Percentiles rank a stretch among this genome's conserved stretches.
These are phyloP conservation scores for Poecile montanus DNA, from an alignment of 2,797 vertebrate species.

Conservation along the genomic window DNA sequence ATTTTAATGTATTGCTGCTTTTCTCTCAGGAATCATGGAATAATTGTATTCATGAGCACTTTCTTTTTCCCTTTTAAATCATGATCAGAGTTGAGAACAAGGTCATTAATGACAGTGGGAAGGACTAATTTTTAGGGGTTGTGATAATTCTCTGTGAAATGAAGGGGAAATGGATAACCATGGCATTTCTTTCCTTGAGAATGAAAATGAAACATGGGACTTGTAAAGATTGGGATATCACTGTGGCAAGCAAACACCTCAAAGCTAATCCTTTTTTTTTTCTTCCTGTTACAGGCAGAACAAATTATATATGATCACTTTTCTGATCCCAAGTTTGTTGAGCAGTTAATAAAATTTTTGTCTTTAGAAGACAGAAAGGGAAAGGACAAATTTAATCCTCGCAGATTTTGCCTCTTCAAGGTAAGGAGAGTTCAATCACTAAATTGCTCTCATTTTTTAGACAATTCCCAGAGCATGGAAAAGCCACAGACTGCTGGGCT, in stretches of 20 bases:
- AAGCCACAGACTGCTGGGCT: not conserved
- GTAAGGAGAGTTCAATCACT: constrained; percentile 74
- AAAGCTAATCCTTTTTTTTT: not conserved
- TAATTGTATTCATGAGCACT: not conserved
- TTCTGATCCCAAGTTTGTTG: constrained; percentile 91
- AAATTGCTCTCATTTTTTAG: not conserved
- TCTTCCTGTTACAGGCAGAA: constrained; percentile 82
- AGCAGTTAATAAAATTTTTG: constrained; percentile 94
- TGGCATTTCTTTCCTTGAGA: not conserved
- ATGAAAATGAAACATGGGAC: not conserved
- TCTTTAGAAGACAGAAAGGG: constrained; percentile 98
- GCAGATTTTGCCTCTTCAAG: constrained; percentile 98
- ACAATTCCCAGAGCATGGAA: not conserved
- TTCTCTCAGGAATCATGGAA: not conserved
- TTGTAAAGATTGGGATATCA: not conserved
- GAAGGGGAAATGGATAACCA: not conserved
- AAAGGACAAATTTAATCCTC: constrained; percentile 98
- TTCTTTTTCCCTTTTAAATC: not conserved
- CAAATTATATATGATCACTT: constrained; percentile 96
- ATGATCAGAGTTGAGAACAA: not conserved
- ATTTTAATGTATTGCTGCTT: not conserved
- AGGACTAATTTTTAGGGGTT: not conserved
- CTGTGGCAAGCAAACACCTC: not conserved
- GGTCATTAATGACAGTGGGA: not conserved
- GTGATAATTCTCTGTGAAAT: not conserved